phyloP scores from a whole-genome alignment of 2,888 invertebrate genomes.

The Mantis religiosa region DNA sequence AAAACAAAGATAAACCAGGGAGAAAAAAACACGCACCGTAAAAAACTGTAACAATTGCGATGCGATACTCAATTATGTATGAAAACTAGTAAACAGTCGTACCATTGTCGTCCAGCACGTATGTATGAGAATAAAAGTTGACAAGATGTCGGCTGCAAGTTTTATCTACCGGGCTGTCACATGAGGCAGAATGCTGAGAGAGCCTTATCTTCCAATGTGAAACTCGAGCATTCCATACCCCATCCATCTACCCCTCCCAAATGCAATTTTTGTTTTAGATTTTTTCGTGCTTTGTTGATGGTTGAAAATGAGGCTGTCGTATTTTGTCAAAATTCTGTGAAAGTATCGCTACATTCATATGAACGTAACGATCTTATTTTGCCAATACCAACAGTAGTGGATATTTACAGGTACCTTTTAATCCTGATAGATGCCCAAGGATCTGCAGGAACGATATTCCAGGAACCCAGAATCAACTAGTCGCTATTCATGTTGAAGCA shows the following conservation, averaged over 20 bases:
- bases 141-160: neutral
- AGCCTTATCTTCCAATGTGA: neutral
- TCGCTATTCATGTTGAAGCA: too few relatives aligned
- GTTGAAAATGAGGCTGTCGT: neutral
- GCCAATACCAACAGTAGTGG: too few relatives aligned
- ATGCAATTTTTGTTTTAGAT: neutral
- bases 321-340: neutral
- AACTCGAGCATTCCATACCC: constrained; percentile 33
- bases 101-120: neutral
- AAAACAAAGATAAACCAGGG: constrained; percentile 15
- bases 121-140: neutral
- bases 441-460: too few relatives aligned
- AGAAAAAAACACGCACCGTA: neutral
- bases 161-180: neutral
- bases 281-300: constrained; percentile 11
- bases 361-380: too few relatives aligned
- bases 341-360: neutral
- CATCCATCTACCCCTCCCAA: neutral
- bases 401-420: too few relatives aligned
- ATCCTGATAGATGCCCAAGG: too few relatives aligned
- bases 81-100: neutral
- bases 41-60: neutral
- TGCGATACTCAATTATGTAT: neutral
- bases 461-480: too few relatives aligned
- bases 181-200: neutral